Evolutionary conservation across 2,113 vertebrate genomes (phyloP), one percentile per base, ranked within the genome.

Genomic region (Plecturocebus donacophilus): DNA sequence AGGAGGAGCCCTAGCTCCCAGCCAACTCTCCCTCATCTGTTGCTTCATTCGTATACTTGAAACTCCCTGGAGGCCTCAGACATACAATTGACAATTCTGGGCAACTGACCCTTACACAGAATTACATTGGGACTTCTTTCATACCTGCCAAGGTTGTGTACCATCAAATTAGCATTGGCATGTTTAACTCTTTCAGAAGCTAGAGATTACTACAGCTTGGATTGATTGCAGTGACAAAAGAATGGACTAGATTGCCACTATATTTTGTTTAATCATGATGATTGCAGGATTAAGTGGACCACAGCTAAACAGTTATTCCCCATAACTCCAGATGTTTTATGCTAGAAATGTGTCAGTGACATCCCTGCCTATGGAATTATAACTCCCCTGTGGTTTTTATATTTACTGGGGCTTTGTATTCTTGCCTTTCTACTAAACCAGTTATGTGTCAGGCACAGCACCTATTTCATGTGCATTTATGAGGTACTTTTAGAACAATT

Each of bases 401-500:
- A 76, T 92, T 87, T 92, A 92, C 49, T 56, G 23, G 19, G 45
- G 42, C 54, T 94, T 81, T 97, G 64, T 87, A 84, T 87, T 95
- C 76, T 87, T 95, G 54, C 70, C 20, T 92, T 14, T 94, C 54
- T 92, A 70, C 52, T 96, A 87, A 87, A 61, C 13, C 40, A 94
- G 20, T 85, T 91, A 82, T 64, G 40, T 94, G 64, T 58, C 88
- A 90, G 56, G n/a, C 25, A 88, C 13, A 52, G 9, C 27, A 87
- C 16, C 35, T 77, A 70, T 85, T 98, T 94, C 66, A 58, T 95
- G 77, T 90, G 38, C 12, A 30, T 45, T 94, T 96, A 66, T 64
- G 81, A 68, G 70, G 25, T 93, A 91, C 42, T 86, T 92, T 93
- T 75, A 95, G 21, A 93, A 85, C 79, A 88, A 85, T 90, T 92